Base-by-base conservation (phyloP, 2,797 vertebrate genomes). In the Lepus oiostolus region DNA sequence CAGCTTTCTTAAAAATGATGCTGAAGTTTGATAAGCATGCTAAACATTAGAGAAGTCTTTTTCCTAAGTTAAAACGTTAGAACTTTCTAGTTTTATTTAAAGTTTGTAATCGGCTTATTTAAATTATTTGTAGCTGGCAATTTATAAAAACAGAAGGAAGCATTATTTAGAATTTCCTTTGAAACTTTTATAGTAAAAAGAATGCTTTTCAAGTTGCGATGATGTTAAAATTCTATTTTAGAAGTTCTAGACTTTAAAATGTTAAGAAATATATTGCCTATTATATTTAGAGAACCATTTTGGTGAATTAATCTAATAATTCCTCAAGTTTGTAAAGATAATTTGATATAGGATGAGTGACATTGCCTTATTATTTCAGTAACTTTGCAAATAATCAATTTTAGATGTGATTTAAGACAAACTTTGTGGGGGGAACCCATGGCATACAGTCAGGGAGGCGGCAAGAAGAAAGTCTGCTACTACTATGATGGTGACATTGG, bases 401-500 rank as follows among this genome's bases (percentile, higher is more conserved):
- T 94, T 85, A 82, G 58, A 76, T 80, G 30, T 68, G 54, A 94
- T 84, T 38, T 12, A 96, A 54, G 47, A 89, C 32, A 92, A 96
- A 90, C 14, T 21, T 26, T 30, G 77, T 76, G 21, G 35, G 35
- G 35, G 35, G 35, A 35, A 35, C 35, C 35, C 35, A 35, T 35
- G 35, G 35, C 35, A 4, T 35, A 35, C 35, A 35, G 35, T 35
- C 35, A 35, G 35, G 35, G 35, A 35, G 35, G 35, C 35, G 35
- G 35, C 35, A 35, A 35, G 35, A 35, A 35, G 35, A 35, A 35
- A 35, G 35, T 35, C 35, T 35, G 35, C 35, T 35, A 35, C 35
- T 35, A 35, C 35, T 35, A 35, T 35, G 35, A 35, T 35, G 99
- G 99, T 97, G 99, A 99, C 97, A 98, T 99, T 42, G 99, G 99